These are phyloP conservation scores for Vulpes lagopus DNA, from an alignment of 2,113 vertebrate genomes.

Conservation along the genomic window DNA sequence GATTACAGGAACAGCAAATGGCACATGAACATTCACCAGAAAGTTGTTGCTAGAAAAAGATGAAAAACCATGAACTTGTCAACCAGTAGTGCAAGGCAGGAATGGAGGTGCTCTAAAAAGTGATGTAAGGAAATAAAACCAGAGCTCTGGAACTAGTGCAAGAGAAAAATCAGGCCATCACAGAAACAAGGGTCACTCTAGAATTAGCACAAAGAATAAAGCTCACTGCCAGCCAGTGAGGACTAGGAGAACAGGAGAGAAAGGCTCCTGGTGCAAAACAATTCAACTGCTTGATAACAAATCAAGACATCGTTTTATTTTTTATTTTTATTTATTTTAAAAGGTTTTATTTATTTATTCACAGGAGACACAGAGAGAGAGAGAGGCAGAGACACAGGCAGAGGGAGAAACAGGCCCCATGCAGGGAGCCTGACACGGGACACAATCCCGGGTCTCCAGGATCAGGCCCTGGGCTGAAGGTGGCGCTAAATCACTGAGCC, in stretches of 20 bases:
- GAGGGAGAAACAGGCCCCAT: too few species aligned
- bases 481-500: too few species aligned
- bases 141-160: not conserved
- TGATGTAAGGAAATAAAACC: not conserved
- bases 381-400: too few species aligned
- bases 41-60: not conserved
- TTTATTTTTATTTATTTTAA: too few species aligned
- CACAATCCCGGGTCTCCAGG: too few species aligned
- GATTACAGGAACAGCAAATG: not conserved
- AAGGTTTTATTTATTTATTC: too few species aligned
- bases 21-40: not conserved
- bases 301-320: not conserved
- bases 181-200: not conserved
- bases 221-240: not conserved
- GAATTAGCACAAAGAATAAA: not conserved
- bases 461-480: too few species aligned
- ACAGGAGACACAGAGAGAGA: too few species aligned
- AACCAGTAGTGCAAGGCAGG: not conserved
- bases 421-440: too few species aligned
- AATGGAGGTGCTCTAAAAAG: not conserved
- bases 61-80: not conserved
- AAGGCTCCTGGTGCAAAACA: not conserved
- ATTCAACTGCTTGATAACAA: not conserved
- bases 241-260: not conserved
- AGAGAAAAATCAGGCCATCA: not conserved